Evolutionary conservation across 2,888 invertebrate species (phyloP).

Genomic region (Callyntrura sp.): DNA sequence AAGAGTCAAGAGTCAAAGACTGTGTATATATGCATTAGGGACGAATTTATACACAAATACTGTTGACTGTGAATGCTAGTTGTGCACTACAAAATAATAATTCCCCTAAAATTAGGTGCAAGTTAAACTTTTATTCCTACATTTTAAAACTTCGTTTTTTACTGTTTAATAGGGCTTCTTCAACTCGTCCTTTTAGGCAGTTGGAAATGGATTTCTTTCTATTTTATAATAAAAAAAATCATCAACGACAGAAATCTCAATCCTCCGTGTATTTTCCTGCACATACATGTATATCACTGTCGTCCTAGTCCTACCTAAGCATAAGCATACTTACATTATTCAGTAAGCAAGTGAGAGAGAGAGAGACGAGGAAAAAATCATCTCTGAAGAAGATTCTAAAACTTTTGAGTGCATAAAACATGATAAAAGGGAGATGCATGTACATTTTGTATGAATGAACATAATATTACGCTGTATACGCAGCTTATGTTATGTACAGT

Average conservation of each 20-base stretch:
- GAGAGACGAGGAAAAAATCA: neutral
- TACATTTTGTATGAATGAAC: too few species aligned
- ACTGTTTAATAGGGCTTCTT: constrained; percentile 7
- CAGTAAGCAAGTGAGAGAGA: neutral
- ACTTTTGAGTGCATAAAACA: too few species aligned
- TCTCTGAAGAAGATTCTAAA: constrained; percentile 15
- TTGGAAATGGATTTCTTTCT: constrained; percentile 25
- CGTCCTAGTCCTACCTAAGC: too few species aligned
- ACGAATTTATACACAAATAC: neutral
- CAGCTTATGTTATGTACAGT: too few species aligned
- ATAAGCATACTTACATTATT: neutral
- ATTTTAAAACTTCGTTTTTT: neutral
- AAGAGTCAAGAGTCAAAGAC: neutral
- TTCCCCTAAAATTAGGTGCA: neutral
- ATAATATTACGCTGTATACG: too few species aligned
- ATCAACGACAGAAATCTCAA: constrained; percentile 25
- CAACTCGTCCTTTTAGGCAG: neutral
- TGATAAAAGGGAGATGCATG: too few species aligned
- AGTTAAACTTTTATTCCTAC: neutral
- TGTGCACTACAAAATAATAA: neutral
- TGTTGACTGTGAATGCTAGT: neutral
- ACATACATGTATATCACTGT: constrained; percentile 11
- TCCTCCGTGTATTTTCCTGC: constrained; percentile 36
- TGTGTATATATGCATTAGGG: neutral
- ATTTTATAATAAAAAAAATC: constrained; percentile 2